These are phyloP conservation scores for Ichneumoninae sp. DNA, from an alignment of 2,888 invertebrate genomes.

Conservation along the genomic window DNA sequence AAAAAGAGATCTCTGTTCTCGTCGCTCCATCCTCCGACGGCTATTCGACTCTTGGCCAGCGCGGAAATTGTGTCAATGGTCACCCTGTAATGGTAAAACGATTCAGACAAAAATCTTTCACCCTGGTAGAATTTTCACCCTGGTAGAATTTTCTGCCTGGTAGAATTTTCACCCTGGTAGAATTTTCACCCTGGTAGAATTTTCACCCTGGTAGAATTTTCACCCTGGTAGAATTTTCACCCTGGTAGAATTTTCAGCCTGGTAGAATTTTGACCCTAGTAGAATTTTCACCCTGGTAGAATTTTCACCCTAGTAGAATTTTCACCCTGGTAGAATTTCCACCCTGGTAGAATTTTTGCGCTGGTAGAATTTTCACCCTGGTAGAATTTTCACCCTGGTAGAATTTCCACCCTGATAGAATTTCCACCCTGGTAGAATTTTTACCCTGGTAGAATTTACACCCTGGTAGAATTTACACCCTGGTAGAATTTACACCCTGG, in stretches of 20 bases:
- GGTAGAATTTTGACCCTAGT: background rate
- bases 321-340: background rate
- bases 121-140: too few species aligned
- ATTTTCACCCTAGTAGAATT: too few species aligned
- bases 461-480: background rate
- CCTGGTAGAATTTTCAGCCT: too few species aligned
- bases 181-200: too few species aligned
- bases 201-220: too few species aligned
- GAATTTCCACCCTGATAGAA: too few species aligned
- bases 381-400: background rate
- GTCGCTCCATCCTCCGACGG: conserved; percentile 90
- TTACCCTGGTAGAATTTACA: background rate
- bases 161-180: too few species aligned
- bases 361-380: background rate
- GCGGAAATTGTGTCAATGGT: conserved; percentile 92
- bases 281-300: too few species aligned
- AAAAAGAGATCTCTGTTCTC: conserved; percentile 90
- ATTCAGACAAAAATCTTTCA: background rate
- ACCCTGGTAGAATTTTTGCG: background rate
- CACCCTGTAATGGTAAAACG: conserved; percentile 85
- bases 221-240: too few species aligned
- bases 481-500: background rate
- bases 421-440: too few species aligned
- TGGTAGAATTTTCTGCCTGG: too few species aligned
- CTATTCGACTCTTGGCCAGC: conserved; percentile 88